Evolutionary conservation across 2,888 invertebrate genomes (phyloP), one percentile per base, ranked within the genome.

Genomic region (Pteria penguin): DNA sequence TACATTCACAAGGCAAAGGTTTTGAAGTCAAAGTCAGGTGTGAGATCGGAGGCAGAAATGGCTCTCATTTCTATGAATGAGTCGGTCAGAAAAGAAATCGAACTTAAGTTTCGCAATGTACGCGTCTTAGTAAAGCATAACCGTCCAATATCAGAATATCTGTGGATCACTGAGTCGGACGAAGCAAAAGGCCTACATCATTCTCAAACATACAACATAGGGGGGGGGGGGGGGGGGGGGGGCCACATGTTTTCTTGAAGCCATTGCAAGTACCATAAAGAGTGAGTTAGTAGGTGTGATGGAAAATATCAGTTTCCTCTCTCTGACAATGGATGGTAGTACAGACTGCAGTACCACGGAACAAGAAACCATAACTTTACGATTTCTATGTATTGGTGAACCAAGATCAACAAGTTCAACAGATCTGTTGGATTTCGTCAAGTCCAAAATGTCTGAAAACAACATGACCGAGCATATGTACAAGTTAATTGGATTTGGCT

Each of bases 311-410:
- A 18, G 32, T 2, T 29, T 70, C n/a, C 33, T 57, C 33, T 32
- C 68, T n/a, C 31, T 68, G 11, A 54, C 62, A 70, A 61, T 70
- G 62, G 61, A 70, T 31, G 70, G 54, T 2, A 61, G 52, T 8
- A 70, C 62, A 22, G 62, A 62, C 31, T 29, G 60, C 31, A 24
- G 45, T 18, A 33, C 52, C 0, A n/a, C n/a, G 14, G 61, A 70
- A 31, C 70, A 70, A 31, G 69, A 69, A 27, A 69, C 58, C 14
- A n/a, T n/a, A n/a, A n/a, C n/a, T n/a, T n/a, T n/a, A n/a, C 61
- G 24, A 70, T 70, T 61, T 45, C 4, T 70, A 18, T 52, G 70
- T 52, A 70, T 70, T 2, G 70, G 54, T 24, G 52, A 52, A 8
- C 61, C 61, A 33, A 29, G 27, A 32, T 70, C 70, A 36, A 62